Conservation (phyloP, 2,113 vertebrate species). For the Oncorhynchus kisutch region DNA sequence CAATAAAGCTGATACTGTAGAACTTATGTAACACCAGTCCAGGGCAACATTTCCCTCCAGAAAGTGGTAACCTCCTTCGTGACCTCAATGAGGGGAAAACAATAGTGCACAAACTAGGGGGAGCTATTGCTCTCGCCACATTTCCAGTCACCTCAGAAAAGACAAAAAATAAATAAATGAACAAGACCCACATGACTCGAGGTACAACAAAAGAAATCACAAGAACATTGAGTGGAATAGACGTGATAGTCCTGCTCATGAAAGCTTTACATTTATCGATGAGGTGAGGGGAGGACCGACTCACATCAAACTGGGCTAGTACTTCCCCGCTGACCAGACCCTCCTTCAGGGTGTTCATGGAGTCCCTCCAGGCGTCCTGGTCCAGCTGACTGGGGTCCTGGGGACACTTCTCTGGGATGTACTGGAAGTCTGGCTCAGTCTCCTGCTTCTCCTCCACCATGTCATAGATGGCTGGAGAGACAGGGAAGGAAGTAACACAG, state of each 20-base stretch:
- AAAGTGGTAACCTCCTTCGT: too few species aligned
- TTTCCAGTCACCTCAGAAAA: too few species aligned
- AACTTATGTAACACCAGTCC: too few species aligned
- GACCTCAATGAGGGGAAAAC: too few species aligned
- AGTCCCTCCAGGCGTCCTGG: conserved; percentile 87
- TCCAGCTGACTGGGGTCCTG: conserved; percentile 84
- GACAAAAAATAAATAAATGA: too few species aligned
- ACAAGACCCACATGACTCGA: too few species aligned
- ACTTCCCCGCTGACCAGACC: conserved; percentile 85
- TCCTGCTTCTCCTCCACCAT: conserved; percentile 95
- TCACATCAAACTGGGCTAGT: conserved; percentile 93
- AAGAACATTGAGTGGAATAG: neutral
- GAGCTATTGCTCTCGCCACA: neutral
- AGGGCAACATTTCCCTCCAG: too few species aligned
- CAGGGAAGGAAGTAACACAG: too few species aligned
- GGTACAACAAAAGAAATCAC: too few species aligned
- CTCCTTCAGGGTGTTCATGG: conserved; percentile 88
- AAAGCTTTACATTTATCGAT: too few species aligned
- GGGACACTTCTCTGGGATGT: conserved; percentile 95
- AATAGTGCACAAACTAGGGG: neutral
- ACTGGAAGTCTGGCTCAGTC: conserved; percentile 95
- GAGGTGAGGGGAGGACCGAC: conserved; percentile 38
- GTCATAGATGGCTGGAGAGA: conserved; percentile 87
- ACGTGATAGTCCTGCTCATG: too few species aligned
- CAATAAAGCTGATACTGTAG: too few species aligned